Evolutionary conservation across 2,888 invertebrate species (phyloP).

Genomic region (Phalera bucephala): DNA sequence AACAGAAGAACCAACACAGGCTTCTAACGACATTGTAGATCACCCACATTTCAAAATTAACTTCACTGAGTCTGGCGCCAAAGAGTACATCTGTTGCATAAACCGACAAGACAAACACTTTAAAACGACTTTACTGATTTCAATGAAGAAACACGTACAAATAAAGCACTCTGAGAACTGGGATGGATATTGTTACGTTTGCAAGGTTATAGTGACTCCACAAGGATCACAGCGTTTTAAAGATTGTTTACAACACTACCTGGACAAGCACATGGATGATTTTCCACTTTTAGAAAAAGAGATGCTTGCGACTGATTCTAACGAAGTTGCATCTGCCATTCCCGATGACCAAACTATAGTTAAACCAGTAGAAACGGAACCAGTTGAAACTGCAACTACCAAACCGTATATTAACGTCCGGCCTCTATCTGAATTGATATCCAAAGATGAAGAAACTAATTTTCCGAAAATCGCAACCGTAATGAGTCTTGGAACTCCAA

Average conservation of each 20-base stretch:
- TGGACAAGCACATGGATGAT: constrained; percentile 69
- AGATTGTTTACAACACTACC: constrained; percentile 68
- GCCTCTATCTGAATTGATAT: constrained; percentile 64
- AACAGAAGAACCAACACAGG: constrained; percentile 6
- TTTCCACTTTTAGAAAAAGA: constrained; percentile 54
- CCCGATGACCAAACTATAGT: too few relatives aligned
- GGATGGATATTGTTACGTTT: constrained; percentile 81
- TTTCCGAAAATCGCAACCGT: constrained; percentile 79
- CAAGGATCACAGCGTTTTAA: constrained; percentile 60
- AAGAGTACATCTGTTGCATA: constrained; percentile 70
- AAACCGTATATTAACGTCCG: constrained; percentile 61
- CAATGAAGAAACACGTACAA: constrained; percentile 72
- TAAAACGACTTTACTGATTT: constrained; percentile 63
- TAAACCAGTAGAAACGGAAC: constrained; percentile 6
- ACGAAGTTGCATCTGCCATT: constrained; percentile 9
- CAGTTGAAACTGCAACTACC: constrained; percentile 20
- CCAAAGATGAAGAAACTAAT: constrained; percentile 21
- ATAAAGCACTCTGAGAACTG: constrained; percentile 69
- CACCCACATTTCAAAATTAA: constrained; percentile 65
- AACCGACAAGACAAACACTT: constrained; percentile 63
- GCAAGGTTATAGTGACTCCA: constrained; percentile 69
- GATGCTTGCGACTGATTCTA: constrained; percentile 2
- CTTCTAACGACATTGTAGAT: constrained; percentile 35
- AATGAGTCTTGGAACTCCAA: constrained; percentile 68
- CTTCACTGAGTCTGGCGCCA: constrained; percentile 48